A percentile compares a stretch with the other conserved stretches of the same genome.
Evolutionary conservation across 1,140 invertebrate genomes (phyloP).

Genomic region (Diuraphis noxia): DNA sequence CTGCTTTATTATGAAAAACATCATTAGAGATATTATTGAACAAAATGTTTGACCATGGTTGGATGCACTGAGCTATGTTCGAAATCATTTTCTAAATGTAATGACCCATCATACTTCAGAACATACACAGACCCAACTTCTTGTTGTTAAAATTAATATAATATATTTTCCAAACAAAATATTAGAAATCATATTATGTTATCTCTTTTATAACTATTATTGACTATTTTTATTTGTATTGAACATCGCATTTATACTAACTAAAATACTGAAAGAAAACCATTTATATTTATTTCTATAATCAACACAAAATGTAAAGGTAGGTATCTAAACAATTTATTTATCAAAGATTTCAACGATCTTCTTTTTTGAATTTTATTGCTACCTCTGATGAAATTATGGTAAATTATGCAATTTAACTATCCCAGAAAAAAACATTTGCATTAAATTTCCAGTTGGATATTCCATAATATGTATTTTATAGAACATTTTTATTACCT

Average conservation of each 20-base stretch:
- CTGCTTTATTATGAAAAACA: neutral
- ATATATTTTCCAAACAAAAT: too few species aligned
- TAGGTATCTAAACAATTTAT: neutral
- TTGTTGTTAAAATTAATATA: too few species aligned
- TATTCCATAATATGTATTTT: neutral
- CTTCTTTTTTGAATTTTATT: neutral
- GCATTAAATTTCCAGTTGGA: neutral
- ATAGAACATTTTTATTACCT: constrained; percentile 10
- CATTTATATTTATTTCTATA: neutral
- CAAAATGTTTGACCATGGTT: neutral
- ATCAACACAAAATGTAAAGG: neutral
- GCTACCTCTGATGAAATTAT: neutral
- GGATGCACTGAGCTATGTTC: neutral
- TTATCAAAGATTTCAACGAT: neutral
- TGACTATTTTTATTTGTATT: neutral
- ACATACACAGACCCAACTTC: neutral
- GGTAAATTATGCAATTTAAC: neutral
- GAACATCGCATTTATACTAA: neutral
- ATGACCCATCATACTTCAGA: neutral
- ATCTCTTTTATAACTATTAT: neutral
- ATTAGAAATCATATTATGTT: too few species aligned
- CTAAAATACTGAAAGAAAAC: neutral
- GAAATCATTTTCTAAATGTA: neutral
- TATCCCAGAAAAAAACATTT: neutral
- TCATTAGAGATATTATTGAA: neutral